Evolutionary conservation across 2,113 vertebrate species (phyloP).

Genomic region (Gymnarchus niloticus): DNA sequence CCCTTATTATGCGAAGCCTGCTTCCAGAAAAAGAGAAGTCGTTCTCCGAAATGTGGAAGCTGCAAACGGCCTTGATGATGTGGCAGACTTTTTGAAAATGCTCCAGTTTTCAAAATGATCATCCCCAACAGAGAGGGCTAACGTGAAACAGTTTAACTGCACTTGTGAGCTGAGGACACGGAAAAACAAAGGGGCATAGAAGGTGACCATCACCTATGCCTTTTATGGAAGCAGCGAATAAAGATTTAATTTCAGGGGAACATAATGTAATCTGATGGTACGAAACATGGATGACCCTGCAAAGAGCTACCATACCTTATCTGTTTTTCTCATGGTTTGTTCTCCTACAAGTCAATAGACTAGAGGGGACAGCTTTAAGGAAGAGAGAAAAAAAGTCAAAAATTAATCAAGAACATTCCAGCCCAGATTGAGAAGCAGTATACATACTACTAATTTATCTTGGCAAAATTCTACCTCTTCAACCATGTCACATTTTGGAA

Average conservation of each 20-base stretch:
- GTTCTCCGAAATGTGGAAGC: conserved; percentile 16
- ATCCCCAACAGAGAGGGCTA: neutral
- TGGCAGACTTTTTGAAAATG: neutral
- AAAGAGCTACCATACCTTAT: neutral
- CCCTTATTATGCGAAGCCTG: neutral
- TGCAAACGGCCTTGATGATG: neutral
- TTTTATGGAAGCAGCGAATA: neutral
- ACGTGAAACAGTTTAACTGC: neutral
- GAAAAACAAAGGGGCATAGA: neutral
- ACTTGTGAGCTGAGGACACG: neutral
- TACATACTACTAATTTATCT: neutral
- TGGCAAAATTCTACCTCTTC: neutral
- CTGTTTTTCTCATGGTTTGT: neutral
- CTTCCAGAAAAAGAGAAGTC: conserved; percentile 20
- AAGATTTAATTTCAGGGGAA: neutral
- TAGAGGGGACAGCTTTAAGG: neutral
- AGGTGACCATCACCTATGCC: neutral
- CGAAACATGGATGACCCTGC: neutral
- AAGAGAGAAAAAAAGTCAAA: neutral
- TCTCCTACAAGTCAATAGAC: neutral
- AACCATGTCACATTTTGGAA: neutral
- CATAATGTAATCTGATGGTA: neutral
- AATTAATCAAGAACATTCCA: neutral
- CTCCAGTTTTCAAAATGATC: neutral
- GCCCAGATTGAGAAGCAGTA: neutral